Percentiles rank a stretch among this genome's conserved stretches.
phyloP scores from a whole-genome alignment of 2,113 vertebrate genomes.

The Ptyas mucosa region DNA sequence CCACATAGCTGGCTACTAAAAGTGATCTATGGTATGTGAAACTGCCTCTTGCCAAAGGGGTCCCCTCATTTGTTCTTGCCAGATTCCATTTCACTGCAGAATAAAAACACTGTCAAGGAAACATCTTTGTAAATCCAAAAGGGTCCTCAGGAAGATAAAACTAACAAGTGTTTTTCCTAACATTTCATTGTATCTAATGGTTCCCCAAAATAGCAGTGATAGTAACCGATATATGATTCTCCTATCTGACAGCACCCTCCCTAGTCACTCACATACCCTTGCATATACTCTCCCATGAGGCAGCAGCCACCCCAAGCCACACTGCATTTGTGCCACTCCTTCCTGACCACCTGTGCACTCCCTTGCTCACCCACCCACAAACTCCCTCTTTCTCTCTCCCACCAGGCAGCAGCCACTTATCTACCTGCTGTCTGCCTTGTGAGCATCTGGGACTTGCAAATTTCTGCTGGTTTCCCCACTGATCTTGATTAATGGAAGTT shows the following conservation, averaged over 20 bases:
- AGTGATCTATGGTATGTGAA: slow-evolving; percentile 70
- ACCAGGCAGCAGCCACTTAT: background rate
- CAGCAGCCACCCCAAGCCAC: background rate
- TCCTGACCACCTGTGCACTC: background rate
- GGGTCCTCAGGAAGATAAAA: background rate
- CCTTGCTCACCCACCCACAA: accelerated
- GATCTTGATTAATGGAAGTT: background rate
- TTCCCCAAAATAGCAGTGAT: too few relatives aligned
- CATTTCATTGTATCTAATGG: too few relatives aligned
- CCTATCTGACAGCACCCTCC: too few relatives aligned
- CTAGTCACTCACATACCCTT: background rate
- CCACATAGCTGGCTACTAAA: slow-evolving; percentile 85
- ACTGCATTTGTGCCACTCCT: background rate
- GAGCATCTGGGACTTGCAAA: background rate
- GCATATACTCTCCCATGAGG: background rate
- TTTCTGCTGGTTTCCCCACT: background rate
- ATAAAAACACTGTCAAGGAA: background rate
- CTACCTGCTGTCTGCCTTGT: background rate
- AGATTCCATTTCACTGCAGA: background rate
- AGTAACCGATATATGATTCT: too few relatives aligned
- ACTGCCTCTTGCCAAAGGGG: background rate
- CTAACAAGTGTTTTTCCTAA: too few relatives aligned
- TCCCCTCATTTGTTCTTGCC: background rate
- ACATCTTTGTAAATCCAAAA: background rate
- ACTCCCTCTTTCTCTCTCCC: background rate